A percentile compares a stretch with the other conserved stretches of the same genome.
phyloP scores from a whole-genome alignment of 2,113 vertebrate genomes.

The Oryzias melastigma region DNA sequence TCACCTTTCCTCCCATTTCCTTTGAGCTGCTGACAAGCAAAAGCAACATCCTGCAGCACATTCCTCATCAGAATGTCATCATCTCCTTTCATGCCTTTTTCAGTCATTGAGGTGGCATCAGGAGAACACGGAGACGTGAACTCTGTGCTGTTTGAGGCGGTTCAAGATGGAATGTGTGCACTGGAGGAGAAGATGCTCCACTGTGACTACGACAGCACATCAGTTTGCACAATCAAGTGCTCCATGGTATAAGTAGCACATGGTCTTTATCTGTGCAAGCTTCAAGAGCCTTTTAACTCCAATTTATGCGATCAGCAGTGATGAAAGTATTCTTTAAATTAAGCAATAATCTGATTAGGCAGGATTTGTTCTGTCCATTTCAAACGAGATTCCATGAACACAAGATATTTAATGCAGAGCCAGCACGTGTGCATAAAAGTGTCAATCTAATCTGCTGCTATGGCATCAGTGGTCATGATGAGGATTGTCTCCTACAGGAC shows the following conservation, averaged over 20 bases:
- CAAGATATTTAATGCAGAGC: too few species aligned
- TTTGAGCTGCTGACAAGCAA: neutral
- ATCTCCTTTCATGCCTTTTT: conserved; percentile 14
- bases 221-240: conserved; percentile 71
- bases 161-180: conserved; percentile 88
- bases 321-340: too few species aligned
- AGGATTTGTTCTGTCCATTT: too few species aligned
- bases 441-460: too few species aligned
- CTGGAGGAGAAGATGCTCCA: conserved; percentile 85
- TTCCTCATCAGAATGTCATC: neutral
- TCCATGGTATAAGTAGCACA: conserved; percentile 71
- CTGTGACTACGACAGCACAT: conserved; percentile 74
- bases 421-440: too few species aligned
- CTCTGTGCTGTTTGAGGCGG: conserved; percentile 89
- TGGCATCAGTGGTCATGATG: neutral
- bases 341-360: too few species aligned
- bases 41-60: neutral
- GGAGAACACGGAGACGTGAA: conserved; percentile 97
- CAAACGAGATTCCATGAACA: too few species aligned
- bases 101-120: conserved; percentile 97
- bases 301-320: too few species aligned
- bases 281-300: too few species aligned
- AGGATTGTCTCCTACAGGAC: conserved; percentile 62
- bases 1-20: neutral
- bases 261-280: neutral